These are phyloP conservation scores for Drosophila aff. DNA, from an alignment of 1,140 invertebrate species.

Conservation along the genomic window DNA sequence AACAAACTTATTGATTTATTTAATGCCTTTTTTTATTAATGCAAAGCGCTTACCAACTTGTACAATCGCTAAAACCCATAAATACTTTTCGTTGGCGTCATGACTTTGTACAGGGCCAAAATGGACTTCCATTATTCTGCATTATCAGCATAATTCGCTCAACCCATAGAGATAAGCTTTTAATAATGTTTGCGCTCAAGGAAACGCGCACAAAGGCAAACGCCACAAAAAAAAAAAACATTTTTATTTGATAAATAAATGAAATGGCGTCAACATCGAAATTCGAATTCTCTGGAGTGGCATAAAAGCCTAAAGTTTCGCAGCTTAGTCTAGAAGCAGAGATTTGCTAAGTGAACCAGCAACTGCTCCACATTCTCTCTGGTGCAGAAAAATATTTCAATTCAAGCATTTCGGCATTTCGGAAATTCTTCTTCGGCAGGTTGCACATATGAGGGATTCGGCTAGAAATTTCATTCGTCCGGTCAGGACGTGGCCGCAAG, in stretches of 20 bases:
- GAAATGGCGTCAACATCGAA: neutral
- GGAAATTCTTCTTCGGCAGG: neutral
- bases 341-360: neutral
- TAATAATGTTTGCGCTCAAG: constrained; percentile 11
- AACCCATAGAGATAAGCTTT: constrained; percentile 18
- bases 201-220: constrained; percentile 8
- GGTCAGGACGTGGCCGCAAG: neutral
- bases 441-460: constrained; percentile 1
- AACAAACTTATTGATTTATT: neutral
- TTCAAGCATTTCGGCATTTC: neutral
- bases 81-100: constrained; percentile 32
- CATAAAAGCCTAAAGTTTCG: neutral
- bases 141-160: constrained; percentile 36
- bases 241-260: constrained; percentile 25
- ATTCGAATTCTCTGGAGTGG: neutral
- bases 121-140: constrained; percentile 23
- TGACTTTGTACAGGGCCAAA: constrained; percentile 6
- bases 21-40: neutral
- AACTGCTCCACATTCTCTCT: constrained; percentile 4
- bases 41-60: neutral
- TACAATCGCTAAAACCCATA: neutral
- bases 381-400: constrained; percentile 3
- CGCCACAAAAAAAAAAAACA: neutral
- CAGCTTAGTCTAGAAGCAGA: neutral
- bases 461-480: neutral